phyloP scores from a whole-genome alignment of 2,797 vertebrate species.

The Urophycis tenuis region DNA sequence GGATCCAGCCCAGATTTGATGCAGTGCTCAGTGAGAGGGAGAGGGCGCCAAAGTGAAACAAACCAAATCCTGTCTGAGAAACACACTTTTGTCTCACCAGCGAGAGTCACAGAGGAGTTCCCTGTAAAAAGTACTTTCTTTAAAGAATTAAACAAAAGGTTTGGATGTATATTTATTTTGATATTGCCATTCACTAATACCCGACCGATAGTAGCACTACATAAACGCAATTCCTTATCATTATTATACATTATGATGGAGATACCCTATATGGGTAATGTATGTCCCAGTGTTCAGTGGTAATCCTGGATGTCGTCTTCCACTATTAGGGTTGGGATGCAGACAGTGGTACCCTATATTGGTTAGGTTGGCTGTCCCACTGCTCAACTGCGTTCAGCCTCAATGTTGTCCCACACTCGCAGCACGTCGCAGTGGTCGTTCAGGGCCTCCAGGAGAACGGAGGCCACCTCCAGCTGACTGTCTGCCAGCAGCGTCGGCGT shows the following conservation, averaged over 20 bases:
- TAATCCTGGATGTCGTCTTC: slow-evolving; percentile 81
- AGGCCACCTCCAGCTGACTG: slow-evolving; percentile 67
- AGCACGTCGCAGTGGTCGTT: slow-evolving; percentile 72
- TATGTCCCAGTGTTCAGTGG: slow-evolving; percentile 39
- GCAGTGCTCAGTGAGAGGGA: not conserved
- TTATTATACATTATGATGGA: too few species aligned
- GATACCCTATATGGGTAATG: too few species aligned
- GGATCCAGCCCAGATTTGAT: not conserved
- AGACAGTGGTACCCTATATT: not conserved
- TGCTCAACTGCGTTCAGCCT: slow-evolving; percentile 57
- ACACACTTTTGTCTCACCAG: too few species aligned
- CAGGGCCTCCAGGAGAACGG: slow-evolving; percentile 72
- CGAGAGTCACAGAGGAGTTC: too few species aligned
- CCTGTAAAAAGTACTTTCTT: not conserved
- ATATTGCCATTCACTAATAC: not conserved
- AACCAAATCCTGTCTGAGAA: not conserved
- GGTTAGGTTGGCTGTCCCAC: not conserved
- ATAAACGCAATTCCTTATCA: too few species aligned
- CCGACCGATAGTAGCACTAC: too few species aligned
- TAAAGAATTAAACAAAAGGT: not conserved
- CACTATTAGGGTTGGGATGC: slow-evolving; percentile 39
- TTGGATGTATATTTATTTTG: not conserved
- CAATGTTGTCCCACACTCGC: slow-evolving; percentile 83
- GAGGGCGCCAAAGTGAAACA: not conserved
- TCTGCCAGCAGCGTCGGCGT: slow-evolving; percentile 56